Base-by-base conservation (phyloP, 2,888 invertebrate species). In the Morinoia aosen region DNA sequence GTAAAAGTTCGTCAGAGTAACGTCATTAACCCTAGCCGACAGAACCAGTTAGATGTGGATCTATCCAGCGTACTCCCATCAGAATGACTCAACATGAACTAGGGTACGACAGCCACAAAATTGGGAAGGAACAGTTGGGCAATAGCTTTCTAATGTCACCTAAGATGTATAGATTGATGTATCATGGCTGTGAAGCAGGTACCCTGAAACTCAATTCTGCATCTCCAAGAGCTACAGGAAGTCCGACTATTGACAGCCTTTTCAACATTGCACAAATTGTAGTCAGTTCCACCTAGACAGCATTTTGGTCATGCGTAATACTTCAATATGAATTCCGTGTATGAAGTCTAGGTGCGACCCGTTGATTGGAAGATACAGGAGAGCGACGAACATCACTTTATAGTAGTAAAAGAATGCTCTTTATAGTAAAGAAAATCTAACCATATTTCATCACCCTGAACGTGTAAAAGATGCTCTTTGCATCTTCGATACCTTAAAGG, bases 101-200 rank as follows among this genome's bases (percentile, higher is more conserved):
- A 33, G 56, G 56, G 91, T 19, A 91, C 19, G 56, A 56, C 57
- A 56, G 91, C 57, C 91, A 57, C 12, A 91, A 91, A 91, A 91
- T 2, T 33, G 39, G 57, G 25, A 57, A 56, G 8, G 40, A 91
- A 57, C 56, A 91, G 57, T 57, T 91, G 19, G 57, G 48, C 57
- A 91, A 91, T 57, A 40, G 56, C 91, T 57, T 91, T 91, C 91
- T 19, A 56, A 56, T 95, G 64, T 39, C 48, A 25, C 33, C 25
- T 95, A 61, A 25, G 33, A 61, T 58, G 58, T 57, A 94, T 94
- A 57, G 14, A 76, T 95, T 76, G 48, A 64, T 95, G 88, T 95
- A 95, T 76, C 33, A 76, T 10, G 76, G 76, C 19, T 76, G 76
- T 76, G 76, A 19, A 76, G 25, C 25, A 25, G 76, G 33, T 25